Evolutionary conservation across 2,797 vertebrate species (phyloP).

Genomic region (Typhlichthys eigenmanni): DNA sequence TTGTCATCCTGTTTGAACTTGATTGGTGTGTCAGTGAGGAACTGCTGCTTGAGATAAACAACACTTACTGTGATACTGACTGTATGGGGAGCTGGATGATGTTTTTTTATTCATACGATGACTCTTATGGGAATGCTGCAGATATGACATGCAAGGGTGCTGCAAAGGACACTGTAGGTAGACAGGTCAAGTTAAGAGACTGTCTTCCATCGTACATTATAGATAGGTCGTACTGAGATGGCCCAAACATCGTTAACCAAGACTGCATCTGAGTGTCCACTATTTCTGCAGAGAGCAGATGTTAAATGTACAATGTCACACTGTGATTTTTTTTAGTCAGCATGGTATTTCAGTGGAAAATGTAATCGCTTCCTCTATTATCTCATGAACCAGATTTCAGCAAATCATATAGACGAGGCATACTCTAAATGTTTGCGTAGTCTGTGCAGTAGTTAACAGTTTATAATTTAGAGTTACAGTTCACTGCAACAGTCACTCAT

Average conservation of each 20-base stretch:
- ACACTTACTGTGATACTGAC: slow-evolving; percentile 6
- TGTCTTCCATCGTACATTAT: slow-evolving; percentile 77
- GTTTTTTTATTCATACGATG: slow-evolving; percentile 48
- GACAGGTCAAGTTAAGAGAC: slow-evolving; percentile 82
- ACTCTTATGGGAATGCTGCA: slow-evolving; percentile 74
- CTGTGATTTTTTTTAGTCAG: neutral
- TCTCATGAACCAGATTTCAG: no score
- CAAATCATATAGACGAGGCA: no score
- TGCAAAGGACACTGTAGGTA: slow-evolving; percentile 77
- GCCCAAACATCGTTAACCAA: slow-evolving; percentile 80
- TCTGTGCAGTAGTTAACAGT: no score
- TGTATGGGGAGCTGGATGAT: slow-evolving; percentile 1
- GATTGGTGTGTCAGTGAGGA: no score
- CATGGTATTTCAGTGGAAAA: no score
- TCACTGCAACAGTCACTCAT: no score
- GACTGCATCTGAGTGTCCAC: slow-evolving; percentile 82
- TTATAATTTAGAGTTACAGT: no score
- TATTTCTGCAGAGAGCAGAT: slow-evolving; percentile 57
- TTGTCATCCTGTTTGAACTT: neutral
- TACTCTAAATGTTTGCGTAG: no score
- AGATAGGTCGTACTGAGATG: slow-evolving; percentile 74
- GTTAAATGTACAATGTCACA: neutral
- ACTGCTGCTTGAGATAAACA: neutral
- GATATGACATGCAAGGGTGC: slow-evolving; percentile 68
- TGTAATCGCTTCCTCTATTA: no score